A percentile compares a stretch with the other conserved stretches of the same genome.
Conservation (phyloP, 1,140 invertebrate genomes). For the Pentalonia nigronervosa region DNA sequence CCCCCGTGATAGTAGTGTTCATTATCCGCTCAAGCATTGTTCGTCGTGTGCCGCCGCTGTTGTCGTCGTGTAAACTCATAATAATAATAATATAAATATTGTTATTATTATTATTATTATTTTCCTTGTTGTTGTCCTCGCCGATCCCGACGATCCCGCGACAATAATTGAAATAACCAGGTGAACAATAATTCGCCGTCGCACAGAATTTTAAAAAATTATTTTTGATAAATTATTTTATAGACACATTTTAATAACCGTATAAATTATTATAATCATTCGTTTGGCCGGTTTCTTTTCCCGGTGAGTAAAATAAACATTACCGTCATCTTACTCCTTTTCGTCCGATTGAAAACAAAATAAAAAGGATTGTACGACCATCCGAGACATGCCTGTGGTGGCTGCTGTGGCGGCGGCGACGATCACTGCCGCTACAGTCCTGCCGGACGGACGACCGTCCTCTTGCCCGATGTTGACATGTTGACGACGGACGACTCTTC, state of each 20-base stretch:
- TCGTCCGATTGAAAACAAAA: neutral
- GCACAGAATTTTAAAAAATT: neutral
- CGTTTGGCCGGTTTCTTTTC: neutral
- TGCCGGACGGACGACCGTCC: neutral
- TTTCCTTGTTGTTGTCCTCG: neutral
- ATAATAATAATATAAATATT: neutral
- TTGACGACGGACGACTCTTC: slow-evolving; percentile 7
- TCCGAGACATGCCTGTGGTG: neutral
- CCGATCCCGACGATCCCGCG: neutral
- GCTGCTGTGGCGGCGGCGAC: neutral
- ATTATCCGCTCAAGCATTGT: slow-evolving; percentile 37
- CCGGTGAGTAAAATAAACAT: neutral
- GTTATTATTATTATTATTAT: neutral
- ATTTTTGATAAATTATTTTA: neutral
- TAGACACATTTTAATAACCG: neutral
- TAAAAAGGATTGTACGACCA: neutral
- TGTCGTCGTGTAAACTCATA: neutral
- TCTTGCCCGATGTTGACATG: slow-evolving; percentile 36
- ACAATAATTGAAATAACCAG: neutral
- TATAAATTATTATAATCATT: neutral
- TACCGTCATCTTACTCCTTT: neutral
- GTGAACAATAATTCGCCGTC: neutral
- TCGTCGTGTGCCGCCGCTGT: neutral
- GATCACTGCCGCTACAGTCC: neutral
- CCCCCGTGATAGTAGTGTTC: slow-evolving; percentile 44